These are phyloP conservation scores for Sigmodon hispidus DNA, from an alignment of 2,113 vertebrate species.

Conservation along the genomic window DNA sequence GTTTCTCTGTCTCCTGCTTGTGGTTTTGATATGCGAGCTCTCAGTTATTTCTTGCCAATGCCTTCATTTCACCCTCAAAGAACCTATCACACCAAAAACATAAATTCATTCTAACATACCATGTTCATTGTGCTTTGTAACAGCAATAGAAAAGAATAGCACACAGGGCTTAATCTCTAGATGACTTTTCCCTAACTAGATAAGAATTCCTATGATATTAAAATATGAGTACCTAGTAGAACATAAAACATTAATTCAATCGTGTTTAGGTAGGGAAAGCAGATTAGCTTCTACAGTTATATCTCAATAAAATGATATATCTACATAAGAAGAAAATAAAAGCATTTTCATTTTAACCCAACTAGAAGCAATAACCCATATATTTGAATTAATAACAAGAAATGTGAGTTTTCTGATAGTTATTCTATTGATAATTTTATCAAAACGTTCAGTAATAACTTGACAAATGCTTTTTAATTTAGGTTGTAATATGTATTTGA, in stretches of 20 bases:
- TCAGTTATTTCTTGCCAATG: not conserved
- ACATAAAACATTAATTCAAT: not conserved
- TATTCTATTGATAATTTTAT: conserved; percentile 45
- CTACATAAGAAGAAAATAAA: not conserved
- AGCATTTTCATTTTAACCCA: not conserved
- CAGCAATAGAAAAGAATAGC: not conserved
- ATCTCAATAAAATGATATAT: not conserved
- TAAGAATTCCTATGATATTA: not conserved
- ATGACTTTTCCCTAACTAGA: conserved; percentile 17
- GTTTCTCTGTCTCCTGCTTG: not conserved
- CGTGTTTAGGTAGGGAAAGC: not conserved
- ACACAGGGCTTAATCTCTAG: not conserved
- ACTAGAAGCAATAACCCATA: not conserved
- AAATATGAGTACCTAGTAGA: not conserved
- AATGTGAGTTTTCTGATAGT: not conserved
- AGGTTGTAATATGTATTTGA: not conserved
- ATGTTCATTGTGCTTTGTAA: not conserved
- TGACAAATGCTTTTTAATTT: conserved; percentile 28
- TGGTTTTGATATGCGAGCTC: not conserved
- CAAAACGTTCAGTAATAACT: not conserved
- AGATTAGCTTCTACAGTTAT: not conserved
- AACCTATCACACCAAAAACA: not conserved
- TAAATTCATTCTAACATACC: not conserved
- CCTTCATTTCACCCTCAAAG: not conserved
- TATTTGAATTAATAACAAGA: conserved; percentile 49